Percentiles rank a stretch among this genome's conserved stretches.
These are phyloP conservation scores for Molossus molossus DNA, from an alignment of 2,797 vertebrate genomes.

Conservation along the genomic window DNA sequence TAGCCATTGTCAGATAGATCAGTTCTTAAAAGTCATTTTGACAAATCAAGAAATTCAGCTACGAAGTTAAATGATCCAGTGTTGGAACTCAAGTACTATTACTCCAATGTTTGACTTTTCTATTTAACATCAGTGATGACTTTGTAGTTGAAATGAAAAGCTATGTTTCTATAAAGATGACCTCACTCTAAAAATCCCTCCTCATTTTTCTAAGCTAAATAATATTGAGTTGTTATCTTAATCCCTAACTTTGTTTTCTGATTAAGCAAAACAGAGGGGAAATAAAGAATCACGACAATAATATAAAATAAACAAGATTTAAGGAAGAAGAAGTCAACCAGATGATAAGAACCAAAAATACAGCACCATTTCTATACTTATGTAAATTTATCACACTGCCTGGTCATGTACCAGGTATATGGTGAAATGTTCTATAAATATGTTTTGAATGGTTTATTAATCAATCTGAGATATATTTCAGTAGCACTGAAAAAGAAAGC, in stretches of 20 bases:
- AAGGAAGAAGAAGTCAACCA: not conserved
- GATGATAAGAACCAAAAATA: not conserved
- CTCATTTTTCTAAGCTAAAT: constrained; percentile 40
- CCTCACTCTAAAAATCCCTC: not conserved
- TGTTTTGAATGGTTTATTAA: constrained; percentile 12
- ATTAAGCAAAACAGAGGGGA: not conserved
- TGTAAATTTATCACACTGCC: not conserved
- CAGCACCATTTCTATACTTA: not conserved
- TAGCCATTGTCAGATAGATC: not conserved
- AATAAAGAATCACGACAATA: not conserved
- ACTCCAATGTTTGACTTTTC: not conserved
- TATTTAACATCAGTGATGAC: not conserved
- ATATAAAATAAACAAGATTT: not conserved
- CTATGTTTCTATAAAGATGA: not conserved
- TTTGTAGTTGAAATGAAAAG: not conserved
- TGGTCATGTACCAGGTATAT: not conserved
- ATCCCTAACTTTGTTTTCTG: not conserved
- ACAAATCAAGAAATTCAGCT: not conserved
- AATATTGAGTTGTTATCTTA: not conserved
- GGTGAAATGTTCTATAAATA: not conserved
- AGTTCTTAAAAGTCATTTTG: constrained; percentile 2
- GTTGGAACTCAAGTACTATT: not conserved
- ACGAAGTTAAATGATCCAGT: not conserved
- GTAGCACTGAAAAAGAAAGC: not conserved
- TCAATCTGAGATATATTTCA: not conserved